A percentile compares a stretch with the other conserved stretches of the same genome.
Conservation (phyloP, 2,113 vertebrate genomes). For the Lasiurus cinereus region DNA sequence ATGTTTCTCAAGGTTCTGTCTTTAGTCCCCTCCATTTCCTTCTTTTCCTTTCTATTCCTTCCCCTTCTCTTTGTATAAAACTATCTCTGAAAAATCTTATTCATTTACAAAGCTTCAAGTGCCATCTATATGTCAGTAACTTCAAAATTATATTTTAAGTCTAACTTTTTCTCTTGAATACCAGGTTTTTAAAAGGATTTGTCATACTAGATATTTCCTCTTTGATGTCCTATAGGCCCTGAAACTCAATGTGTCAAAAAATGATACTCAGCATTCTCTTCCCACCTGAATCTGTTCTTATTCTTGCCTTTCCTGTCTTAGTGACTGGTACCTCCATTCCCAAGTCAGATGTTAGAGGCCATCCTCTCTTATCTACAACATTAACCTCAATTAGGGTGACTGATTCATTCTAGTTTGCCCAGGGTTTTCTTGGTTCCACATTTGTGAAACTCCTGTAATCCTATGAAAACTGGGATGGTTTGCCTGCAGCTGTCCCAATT, state of each 20-base stretch:
- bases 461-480: neutral
- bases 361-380: neutral
- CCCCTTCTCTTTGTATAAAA: neutral
- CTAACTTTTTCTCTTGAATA: neutral
- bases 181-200: neutral
- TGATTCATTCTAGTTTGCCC: neutral
- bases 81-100: neutral
- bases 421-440: neutral
- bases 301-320: neutral
- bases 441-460: neutral
- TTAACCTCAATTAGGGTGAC: neutral
- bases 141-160: slow-evolving; percentile 33
- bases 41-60: accelerated
- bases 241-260: neutral
- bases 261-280: neutral
- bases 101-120: neutral
- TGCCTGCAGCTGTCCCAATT: neutral
- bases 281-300: neutral
- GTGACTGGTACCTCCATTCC: neutral
- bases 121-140: neutral
- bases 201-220: neutral
- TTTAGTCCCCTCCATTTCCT: neutral
- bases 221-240: neutral
- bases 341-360: neutral
- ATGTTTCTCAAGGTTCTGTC: slow-evolving; percentile 35